Evolutionary conservation across 2,888 invertebrate species (phyloP), one percentile per base, ranked within the genome.

Genomic region (Torymus tubicola): DNA sequence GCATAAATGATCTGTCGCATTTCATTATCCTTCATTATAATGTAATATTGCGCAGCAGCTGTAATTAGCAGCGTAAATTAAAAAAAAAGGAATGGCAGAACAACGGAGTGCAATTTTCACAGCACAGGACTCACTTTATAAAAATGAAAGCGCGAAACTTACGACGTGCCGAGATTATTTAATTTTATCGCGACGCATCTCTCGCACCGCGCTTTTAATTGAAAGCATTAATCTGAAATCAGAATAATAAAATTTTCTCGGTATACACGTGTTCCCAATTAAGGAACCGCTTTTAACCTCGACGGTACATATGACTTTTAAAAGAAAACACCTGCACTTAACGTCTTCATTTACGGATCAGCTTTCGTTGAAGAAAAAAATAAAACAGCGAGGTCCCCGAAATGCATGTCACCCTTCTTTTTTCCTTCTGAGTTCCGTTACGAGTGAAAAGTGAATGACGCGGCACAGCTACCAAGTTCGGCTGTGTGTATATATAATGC

Each of bases 341-440:
- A 61, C 60, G 60, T 67, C 16, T 24, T 58, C 18, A 57, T 75
- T 68, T 60, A 21, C 64, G n/a, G 14, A 67, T 72, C 75, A 24
- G 31, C 60, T 75, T 67, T 31, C 75, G 68, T 75, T 61, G 61
- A 24, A 60, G 50, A 67, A 31, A 31, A 8, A 0, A 8, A n/a
- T n/a, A n/a, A n/a, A n/a, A n/a, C n/a, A n/a, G n/a, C n/a, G n/a
- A n/a, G n/a, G n/a, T n/a, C 31, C 31, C 8, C 21, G 24, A 68
- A 50, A 12, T 18, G 21, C 67, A 69, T 24, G 42, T 65, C 31
- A 60, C 24, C 52, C 60, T 42, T 21, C 52, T 24, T 61, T 16
- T 52, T 67, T 67, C 42, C 24, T 31, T 24, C 75, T 13, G 18
- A 55, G 63, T 69, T 53, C 69, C 68, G 68, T 76, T 69, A 76